A percentile compares a stretch with the other conserved stretches of the same genome.
Evolutionary conservation across 2,888 invertebrate species (phyloP).

Genomic region (Listrodromus nycthemerus): DNA sequence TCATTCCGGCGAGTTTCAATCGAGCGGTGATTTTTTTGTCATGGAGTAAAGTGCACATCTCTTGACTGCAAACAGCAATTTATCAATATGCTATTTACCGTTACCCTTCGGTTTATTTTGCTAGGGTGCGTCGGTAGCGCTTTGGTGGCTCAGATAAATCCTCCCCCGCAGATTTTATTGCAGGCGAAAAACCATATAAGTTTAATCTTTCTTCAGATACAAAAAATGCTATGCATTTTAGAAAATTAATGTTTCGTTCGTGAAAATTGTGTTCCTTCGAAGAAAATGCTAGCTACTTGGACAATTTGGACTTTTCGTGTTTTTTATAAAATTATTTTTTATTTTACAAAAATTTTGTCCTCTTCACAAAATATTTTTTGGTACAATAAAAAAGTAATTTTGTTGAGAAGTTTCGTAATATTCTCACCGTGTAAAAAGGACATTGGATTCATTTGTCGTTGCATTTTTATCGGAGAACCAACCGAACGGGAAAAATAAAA

Average conservation of each 20-base stretch:
- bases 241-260: no score
- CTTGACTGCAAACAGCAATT: background rate
- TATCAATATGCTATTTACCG: background rate
- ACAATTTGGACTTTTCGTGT: no score
- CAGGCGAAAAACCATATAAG: no score
- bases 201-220: no score
- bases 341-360: no score
- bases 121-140: background rate
- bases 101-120: background rate
- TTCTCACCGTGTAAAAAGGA: background rate
- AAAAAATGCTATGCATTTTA: no score
- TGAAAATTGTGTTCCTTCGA: no score
- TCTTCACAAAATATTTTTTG: no score
- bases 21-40: background rate
- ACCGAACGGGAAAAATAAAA: background rate
- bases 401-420: no score
- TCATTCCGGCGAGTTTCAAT: conserved; percentile 20
- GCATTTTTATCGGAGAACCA: background rate
- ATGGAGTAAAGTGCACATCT: background rate
- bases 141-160: background rate
- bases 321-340: no score
- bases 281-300: no score
- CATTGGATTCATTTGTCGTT: background rate
- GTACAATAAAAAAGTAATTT: no score
- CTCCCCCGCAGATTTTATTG: background rate